These are phyloP conservation scores for Campoletis sonorensis DNA, from an alignment of 1,140 invertebrate genomes.

Conservation along the genomic window DNA sequence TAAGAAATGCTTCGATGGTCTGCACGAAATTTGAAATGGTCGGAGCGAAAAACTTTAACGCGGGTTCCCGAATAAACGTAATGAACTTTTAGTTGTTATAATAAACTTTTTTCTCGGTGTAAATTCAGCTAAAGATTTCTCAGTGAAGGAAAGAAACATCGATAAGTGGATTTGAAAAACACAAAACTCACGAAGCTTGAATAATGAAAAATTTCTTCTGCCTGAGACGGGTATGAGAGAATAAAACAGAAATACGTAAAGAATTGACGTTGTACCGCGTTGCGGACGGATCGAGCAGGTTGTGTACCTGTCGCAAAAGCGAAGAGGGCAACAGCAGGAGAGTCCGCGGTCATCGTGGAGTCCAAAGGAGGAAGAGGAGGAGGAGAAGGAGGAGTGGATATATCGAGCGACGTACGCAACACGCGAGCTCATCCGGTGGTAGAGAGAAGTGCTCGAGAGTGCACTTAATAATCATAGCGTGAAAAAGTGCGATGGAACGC, in stretches of 20 bases:
- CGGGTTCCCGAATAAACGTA: too few species aligned
- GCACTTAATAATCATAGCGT: conserved; percentile 44
- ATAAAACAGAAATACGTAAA: background rate
- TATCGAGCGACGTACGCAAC: conserved; percentile 1
- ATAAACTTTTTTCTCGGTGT: too few species aligned
- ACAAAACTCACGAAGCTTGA: too few species aligned
- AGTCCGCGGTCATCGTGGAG: conserved; percentile 23
- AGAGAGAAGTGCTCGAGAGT: background rate
- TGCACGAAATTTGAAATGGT: too few species aligned
- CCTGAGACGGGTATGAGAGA: background rate
- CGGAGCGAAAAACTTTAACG: too few species aligned
- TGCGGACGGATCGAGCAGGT: background rate
- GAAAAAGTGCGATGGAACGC: conserved; percentile 35
- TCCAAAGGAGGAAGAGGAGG: conserved; percentile 14
- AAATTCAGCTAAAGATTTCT: too few species aligned
- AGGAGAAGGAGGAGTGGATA: conserved; percentile 17
- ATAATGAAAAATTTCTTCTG: conserved; percentile 9
- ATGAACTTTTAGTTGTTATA: too few species aligned
- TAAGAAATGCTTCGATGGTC: too few species aligned
- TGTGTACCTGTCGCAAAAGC: conserved; percentile 37
- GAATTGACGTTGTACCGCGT: conserved; percentile 5
- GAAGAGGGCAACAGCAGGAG: background rate
- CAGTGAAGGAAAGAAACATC: too few species aligned
- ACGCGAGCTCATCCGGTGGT: conserved; percentile 41
- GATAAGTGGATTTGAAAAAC: too few species aligned